A percentile compares a stretch with the other conserved stretches of the same genome.
These are phyloP conservation scores for Pogona vitticeps DNA, from an alignment of 2,113 vertebrate species.

Conservation along the genomic window DNA sequence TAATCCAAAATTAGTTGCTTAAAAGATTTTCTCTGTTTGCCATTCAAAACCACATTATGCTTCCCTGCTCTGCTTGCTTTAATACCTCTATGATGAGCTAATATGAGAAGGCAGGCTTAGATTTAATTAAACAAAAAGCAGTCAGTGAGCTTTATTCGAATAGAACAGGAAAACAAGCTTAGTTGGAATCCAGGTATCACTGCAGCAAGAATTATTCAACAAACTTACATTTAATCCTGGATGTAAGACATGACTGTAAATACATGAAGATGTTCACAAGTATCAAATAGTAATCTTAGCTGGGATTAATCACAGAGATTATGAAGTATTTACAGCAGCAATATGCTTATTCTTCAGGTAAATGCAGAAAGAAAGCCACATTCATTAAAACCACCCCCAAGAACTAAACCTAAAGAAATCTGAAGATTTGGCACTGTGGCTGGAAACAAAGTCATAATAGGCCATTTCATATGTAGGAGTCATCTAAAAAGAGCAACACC, in stretches of 20 bases:
- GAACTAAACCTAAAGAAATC: not conserved
- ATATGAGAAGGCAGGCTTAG: constrained; percentile 26
- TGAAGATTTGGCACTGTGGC: not conserved
- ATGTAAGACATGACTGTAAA: constrained; percentile 2
- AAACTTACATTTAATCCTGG: constrained; percentile 25
- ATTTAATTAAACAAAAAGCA: constrained; percentile 36
- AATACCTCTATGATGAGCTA: constrained; percentile 14
- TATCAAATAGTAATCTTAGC: constrained; percentile 53
- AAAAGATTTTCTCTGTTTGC: not conserved
- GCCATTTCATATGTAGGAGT: not conserved
- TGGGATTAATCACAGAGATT: constrained; percentile 47
- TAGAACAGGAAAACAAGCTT: constrained; percentile 24
- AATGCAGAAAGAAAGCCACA: constrained; percentile 39
- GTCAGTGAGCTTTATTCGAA: not conserved
- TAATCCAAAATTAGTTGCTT: constrained; percentile 4
- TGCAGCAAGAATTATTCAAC: not conserved
- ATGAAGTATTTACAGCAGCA: constrained; percentile 27
- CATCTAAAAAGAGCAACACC: not conserved
- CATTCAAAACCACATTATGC: constrained; percentile 1
- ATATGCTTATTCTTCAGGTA: not conserved
- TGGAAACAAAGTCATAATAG: not conserved
- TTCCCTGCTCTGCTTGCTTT: constrained; percentile 16
- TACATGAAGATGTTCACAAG: constrained; percentile 45
- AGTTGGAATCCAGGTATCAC: constrained; percentile 39
- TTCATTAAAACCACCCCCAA: not conserved